A percentile compares a stretch with the other conserved stretches of the same genome.
phyloP scores from a whole-genome alignment of 2,797 vertebrate genomes.

The Mormyrops boulengeri region DNA sequence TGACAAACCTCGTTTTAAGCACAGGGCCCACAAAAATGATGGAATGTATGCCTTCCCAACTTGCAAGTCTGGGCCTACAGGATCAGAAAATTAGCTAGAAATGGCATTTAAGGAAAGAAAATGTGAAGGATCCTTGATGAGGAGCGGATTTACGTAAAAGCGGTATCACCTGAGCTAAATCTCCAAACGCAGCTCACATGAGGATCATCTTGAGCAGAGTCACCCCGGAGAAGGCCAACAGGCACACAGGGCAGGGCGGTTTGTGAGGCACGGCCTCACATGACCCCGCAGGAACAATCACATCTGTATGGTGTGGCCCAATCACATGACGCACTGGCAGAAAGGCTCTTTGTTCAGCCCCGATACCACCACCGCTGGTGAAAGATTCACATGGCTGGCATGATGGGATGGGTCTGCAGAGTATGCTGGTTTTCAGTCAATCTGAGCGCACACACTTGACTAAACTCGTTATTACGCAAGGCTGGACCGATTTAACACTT shows the following conservation, averaged over 20 bases:
- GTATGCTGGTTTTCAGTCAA: background rate
- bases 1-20: background rate
- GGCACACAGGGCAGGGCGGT: background rate
- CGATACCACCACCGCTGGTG: background rate
- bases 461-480: background rate
- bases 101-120: background rate
- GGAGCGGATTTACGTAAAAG: background rate
- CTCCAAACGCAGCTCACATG: background rate
- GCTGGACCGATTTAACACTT: background rate
- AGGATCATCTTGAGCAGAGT: background rate
- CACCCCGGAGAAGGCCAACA: background rate
- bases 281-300: conserved; percentile 31
- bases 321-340: conserved; percentile 27
- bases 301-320: conserved; percentile 16
- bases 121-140: background rate
- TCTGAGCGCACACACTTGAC: background rate
- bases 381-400: background rate
- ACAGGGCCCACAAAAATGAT: background rate
- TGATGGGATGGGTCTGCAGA: background rate
- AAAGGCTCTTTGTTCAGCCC: conserved; percentile 24
- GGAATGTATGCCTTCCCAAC: background rate
- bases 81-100: background rate
- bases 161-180: background rate
- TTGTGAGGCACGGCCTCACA: conserved; percentile 33
- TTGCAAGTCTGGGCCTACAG: background rate